A percentile compares a stretch with the other conserved stretches of the same genome.
Conservation (phyloP, 2,113 vertebrate species). For the Tor tambroides region DNA sequence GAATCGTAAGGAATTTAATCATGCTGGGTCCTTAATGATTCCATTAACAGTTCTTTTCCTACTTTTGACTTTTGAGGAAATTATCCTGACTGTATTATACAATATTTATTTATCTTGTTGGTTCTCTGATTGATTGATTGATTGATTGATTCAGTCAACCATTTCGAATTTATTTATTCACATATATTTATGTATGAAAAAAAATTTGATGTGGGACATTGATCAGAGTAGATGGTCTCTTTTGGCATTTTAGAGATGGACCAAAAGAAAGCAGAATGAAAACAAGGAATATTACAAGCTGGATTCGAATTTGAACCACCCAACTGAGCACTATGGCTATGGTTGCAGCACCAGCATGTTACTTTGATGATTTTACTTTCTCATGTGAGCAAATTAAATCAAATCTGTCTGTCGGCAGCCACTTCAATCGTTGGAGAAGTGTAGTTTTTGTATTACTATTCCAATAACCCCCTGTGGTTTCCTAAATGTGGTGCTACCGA, state of each 20-base stretch:
- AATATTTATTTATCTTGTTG: neutral
- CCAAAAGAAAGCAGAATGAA: neutral
- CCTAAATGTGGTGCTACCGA: neutral
- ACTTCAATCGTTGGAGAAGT: constrained; percentile 15
- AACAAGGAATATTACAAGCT: neutral
- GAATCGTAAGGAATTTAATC: neutral
- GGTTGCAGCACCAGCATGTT: neutral
- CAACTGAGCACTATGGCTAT: neutral
- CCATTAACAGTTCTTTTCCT: neutral
- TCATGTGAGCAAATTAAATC: constrained; percentile 37
- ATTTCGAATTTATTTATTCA: neutral
- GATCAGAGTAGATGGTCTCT: neutral
- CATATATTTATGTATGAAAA: too few species aligned
- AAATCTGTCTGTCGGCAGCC: constrained; percentile 33
- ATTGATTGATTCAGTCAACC: neutral
- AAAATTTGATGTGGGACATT: too few species aligned
- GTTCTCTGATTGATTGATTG: neutral
- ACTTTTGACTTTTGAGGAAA: neutral
- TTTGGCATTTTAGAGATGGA: neutral
- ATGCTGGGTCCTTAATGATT: neutral
- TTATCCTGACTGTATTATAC: too few species aligned
- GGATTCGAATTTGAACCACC: neutral
- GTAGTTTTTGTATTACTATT: constrained; percentile 48
- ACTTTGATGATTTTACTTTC: constrained; percentile 11
- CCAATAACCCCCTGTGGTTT: constrained; percentile 25